These are phyloP conservation scores for Poeciliopsis infans DNA, from an alignment of 2,797 vertebrate genomes.

Conservation along the genomic window DNA sequence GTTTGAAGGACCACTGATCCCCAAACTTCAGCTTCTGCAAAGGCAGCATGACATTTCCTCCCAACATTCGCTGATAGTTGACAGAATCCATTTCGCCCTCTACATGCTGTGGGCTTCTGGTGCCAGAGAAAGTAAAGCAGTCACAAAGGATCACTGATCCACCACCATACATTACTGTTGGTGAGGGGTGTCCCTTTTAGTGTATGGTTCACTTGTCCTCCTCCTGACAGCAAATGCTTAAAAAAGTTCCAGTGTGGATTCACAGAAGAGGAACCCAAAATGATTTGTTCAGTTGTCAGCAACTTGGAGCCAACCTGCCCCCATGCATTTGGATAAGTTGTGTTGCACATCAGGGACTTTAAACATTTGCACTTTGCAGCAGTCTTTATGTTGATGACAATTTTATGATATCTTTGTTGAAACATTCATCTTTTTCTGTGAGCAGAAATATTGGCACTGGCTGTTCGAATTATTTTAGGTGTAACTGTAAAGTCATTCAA, in stretches of 20 bases:
- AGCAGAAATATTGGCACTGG: background rate
- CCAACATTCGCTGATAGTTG: background rate
- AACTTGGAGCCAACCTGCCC: background rate
- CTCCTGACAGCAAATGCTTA: background rate
- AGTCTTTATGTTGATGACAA: background rate
- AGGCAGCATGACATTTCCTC: background rate
- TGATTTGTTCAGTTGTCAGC: background rate
- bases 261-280: background rate
- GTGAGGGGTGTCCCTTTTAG: background rate
- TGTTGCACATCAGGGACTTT: background rate
- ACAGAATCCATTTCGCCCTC: slow-evolving; percentile 2
- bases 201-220: background rate
- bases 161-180: background rate
- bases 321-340: background rate
- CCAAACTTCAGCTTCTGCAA: background rate
- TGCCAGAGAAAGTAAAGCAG: too few species aligned
- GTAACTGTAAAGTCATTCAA: background rate
- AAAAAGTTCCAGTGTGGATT: background rate
- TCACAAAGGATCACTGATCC: background rate
- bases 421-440: background rate
- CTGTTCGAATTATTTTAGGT: background rate
- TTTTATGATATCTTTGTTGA: background rate
- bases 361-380: background rate
- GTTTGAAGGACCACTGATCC: background rate
- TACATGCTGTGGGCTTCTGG: background rate